Conservation (phyloP, 2,113 vertebrate species). For the Platysteira castanea region DNA sequence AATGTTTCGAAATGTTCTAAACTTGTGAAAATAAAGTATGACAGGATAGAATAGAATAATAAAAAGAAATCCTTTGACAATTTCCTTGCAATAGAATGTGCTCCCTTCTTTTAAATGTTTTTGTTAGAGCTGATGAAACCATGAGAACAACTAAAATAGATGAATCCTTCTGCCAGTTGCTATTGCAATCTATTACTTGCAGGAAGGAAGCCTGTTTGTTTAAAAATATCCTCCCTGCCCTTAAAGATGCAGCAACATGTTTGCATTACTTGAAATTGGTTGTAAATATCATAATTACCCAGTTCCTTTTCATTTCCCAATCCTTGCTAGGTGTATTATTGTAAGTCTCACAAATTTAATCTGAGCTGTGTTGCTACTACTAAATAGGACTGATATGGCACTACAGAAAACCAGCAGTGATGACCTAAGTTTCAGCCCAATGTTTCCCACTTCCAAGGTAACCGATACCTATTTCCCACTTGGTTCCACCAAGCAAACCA, state of each 20-base stretch:
- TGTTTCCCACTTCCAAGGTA: neutral
- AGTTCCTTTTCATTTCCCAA: neutral
- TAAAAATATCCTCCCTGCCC: slow-evolving; percentile 29
- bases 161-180: slow-evolving; percentile 32
- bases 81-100: neutral
- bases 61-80: neutral
- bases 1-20: neutral
- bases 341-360: neutral
- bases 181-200: slow-evolving; percentile 49
- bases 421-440: neutral
- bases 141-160: slow-evolving; percentile 46
- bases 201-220: slow-evolving; percentile 49
- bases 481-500: neutral
- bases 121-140: slow-evolving; percentile 7
- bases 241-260: slow-evolving; percentile 23
- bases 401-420: neutral
- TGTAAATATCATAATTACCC: neutral
- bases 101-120: slow-evolving; percentile 1
- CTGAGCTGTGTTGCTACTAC: neutral
- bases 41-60: neutral
- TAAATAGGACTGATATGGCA: fast-evolving
- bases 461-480: neutral
- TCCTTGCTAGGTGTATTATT: neutral
- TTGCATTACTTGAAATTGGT: neutral
- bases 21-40: neutral